A percentile compares a stretch with the other conserved stretches of the same genome.
phyloP scores from a whole-genome alignment of 2,888 invertebrate species.

The Pristionchus mayeri region DNA sequence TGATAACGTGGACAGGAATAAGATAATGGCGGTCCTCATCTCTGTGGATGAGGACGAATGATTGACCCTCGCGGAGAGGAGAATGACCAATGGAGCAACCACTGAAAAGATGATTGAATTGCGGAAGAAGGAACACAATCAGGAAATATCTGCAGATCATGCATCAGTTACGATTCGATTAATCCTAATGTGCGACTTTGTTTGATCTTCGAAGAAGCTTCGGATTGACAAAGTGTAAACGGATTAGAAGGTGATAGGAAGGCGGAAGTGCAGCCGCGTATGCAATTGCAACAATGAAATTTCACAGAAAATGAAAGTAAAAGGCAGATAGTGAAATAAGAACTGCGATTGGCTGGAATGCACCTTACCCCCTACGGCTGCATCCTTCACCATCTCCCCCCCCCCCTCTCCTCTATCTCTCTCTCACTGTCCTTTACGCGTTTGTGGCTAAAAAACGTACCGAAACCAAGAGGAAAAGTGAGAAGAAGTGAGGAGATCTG shows the following conservation, averaged over 20 bases:
- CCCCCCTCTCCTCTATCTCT: not conserved
- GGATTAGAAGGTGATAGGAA: not conserved
- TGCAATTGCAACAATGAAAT: not conserved
- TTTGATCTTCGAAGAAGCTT: too few species aligned
- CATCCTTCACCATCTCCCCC: conserved; percentile 1
- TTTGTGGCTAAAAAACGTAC: not conserved
- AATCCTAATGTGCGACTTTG: too few species aligned
- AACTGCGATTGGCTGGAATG: conserved; percentile 14
- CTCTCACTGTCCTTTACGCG: not conserved
- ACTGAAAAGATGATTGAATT: too few species aligned
- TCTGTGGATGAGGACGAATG: conserved; percentile 1
- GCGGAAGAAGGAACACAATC: too few species aligned
- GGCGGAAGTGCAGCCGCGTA: not conserved
- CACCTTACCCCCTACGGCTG: conserved; percentile 28
- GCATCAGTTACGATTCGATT: too few species aligned
- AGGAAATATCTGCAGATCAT: too few species aligned
- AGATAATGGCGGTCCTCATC: not conserved
- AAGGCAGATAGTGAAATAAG: conserved; percentile 26
- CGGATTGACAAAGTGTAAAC: too few species aligned
- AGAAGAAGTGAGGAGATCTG: not conserved
- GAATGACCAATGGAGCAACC: not conserved
- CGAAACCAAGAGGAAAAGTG: not conserved
- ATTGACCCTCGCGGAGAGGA: not conserved
- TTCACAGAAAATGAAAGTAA: not conserved
- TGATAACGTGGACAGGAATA: not conserved